These are phyloP conservation scores for Strigamia maritima DNA, from an alignment of 2,888 invertebrate species.

Conservation along the genomic window DNA sequence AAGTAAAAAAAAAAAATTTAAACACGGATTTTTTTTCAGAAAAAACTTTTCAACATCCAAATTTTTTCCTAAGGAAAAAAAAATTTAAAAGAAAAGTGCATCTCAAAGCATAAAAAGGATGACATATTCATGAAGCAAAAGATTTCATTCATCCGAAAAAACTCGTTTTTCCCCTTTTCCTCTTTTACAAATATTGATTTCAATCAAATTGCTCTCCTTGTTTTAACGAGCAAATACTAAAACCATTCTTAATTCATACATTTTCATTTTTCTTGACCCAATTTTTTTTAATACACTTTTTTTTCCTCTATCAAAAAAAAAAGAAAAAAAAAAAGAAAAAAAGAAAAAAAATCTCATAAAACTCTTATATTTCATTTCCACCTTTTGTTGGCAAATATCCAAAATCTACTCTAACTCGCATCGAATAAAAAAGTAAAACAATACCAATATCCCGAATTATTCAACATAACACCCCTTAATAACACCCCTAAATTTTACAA, in stretches of 20 bases:
- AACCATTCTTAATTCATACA: conserved; percentile 4
- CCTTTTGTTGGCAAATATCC: conserved; percentile 18
- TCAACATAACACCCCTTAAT: not conserved
- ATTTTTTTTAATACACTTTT: not conserved
- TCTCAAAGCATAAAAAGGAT: conserved; percentile 14
- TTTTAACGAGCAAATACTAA: conserved; percentile 2
- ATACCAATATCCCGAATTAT: not conserved
- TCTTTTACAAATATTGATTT: conserved; percentile 25
- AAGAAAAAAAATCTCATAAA: conserved; percentile 1
- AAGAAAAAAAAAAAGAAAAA: not conserved
- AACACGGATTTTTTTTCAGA: not conserved
- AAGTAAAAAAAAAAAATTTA: not conserved
- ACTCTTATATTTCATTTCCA: conserved; percentile 18
- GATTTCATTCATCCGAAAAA: conserved; percentile 22
- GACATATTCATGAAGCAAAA: conserved; percentile 27
- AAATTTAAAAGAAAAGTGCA: not conserved
- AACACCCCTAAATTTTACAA: not conserved
- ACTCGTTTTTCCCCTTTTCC: conserved; percentile 1
- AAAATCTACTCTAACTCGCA: not conserved
- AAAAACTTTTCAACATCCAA: not conserved
- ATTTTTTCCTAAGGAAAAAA: not conserved
- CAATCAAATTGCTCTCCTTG: conserved; percentile 9
- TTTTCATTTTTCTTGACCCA: not conserved
- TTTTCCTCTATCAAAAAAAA: not conserved
- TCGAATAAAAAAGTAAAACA: not conserved